Conservation (phyloP, 2,113 vertebrate genomes). For the Ptyas mucosa region DNA sequence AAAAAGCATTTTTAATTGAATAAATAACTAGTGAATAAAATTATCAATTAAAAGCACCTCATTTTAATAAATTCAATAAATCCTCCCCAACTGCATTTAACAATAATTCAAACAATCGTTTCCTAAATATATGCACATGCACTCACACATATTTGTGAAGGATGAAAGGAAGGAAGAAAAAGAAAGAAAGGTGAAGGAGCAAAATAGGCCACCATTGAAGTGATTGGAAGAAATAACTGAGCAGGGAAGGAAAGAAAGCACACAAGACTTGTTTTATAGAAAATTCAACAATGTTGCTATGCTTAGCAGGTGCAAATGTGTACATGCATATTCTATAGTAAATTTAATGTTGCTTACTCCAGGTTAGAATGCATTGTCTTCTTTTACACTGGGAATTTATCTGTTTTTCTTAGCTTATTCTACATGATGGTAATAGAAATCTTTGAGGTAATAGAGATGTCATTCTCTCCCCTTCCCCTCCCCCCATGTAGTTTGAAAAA, state of each 20-base stretch:
- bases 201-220: neutral
- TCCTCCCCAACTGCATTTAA: neutral
- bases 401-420: neutral
- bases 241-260: neutral
- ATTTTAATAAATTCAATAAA: neutral
- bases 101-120: neutral
- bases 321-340: neutral
- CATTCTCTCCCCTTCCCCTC: neutral
- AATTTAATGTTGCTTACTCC: neutral
- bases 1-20: neutral
- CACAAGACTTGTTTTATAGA: neutral
- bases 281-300: neutral
- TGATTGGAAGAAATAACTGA: neutral
- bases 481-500: neutral
- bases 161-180: neutral
- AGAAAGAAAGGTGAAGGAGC: neutral
- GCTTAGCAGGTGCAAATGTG: neutral
- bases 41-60: neutral
- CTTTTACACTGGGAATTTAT: neutral
- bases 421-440: neutral
- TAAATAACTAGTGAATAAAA: neutral
- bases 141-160: neutral
- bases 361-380: neutral
- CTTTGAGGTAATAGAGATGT: neutral
- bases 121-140: neutral